Evolutionary conservation across 1,140 invertebrate species (phyloP), one percentile per base, ranked within the genome.

Genomic region (Drosophila bifasciata): DNA sequence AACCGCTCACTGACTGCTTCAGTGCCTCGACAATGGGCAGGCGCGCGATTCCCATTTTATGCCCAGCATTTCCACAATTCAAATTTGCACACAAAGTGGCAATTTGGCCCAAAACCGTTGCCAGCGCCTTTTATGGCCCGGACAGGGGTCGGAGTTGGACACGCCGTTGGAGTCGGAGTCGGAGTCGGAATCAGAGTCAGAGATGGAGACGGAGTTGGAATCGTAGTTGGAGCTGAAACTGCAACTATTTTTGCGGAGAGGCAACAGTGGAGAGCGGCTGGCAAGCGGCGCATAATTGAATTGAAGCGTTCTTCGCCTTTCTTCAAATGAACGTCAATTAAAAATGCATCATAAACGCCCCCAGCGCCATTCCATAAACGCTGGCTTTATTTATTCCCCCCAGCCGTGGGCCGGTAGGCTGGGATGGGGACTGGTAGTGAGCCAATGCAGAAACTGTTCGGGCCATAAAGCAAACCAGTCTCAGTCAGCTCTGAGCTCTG

Each of bases 71-170:
- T 83, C 71, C 83, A 83, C 84, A 76, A 79, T 83, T 88, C 83
- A 79, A 84, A 88, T 88, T 88, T 88, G 83, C 83, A 88, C 83
- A 88, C 84, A 88, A 88, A 88, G 75, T 88, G 83, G 78, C 83
- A 83, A 83, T 88, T 88, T 83, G 71, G 84, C 83, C 71, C 66
- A 76, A 88, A 88, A 86, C 78, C 78, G 84, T 88, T 89, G 84
- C 70, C 51, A 83, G 75, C 66, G 71, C 79, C 83, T 88, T 88
- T 88, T 88, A 83, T 83, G 84, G 78, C 61, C 43, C 17, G 64
- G 53, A 72, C 69, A 72, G 32, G 17, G 17, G 16, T 16, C 13
- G 56, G 15, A 16, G 39, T 45, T 36, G 32, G 32, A 36, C 32
- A 36, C 32, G 32, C 32, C 32, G 32, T 36, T 36, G 32, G 11